A percentile compares a stretch with the other conserved stretches of the same genome.
These are phyloP conservation scores for Eupsittula cactorum DNA, from an alignment of 2,113 vertebrate species.

Conservation along the genomic window DNA sequence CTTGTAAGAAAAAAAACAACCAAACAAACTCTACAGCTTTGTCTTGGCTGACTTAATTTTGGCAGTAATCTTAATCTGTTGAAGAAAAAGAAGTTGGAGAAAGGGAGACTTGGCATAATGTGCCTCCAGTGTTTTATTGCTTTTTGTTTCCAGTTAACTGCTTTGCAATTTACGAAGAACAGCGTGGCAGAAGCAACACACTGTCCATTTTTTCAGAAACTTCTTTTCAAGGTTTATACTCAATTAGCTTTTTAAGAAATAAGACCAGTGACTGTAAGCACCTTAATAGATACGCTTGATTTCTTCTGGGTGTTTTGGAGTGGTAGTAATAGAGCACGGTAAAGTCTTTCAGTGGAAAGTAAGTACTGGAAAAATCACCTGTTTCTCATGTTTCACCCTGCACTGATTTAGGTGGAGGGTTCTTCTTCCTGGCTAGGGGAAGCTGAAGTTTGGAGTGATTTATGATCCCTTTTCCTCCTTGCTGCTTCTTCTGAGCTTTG, in stretches of 20 bases:
- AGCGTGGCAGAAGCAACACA: neutral
- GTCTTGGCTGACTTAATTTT: neutral
- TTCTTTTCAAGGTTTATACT: neutral
- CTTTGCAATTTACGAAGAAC: neutral
- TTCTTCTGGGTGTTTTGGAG: neutral
- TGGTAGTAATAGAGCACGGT: neutral
- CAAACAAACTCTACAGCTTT: neutral
- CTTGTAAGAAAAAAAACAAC: neutral
- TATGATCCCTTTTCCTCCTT: neutral
- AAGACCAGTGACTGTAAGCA: neutral
- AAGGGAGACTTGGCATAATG: neutral
- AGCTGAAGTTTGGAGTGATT: neutral
- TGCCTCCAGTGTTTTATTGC: neutral
- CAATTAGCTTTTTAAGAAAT: neutral
- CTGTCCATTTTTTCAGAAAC: neutral
- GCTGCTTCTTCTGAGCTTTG: neutral
- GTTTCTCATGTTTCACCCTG: rapidly evolving
- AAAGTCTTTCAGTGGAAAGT: neutral
- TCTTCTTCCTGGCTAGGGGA: neutral
- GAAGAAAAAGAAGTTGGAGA: neutral
- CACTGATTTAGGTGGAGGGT: neutral
- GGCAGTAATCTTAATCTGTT: neutral
- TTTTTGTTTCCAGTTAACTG: neutral
- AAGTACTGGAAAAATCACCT: neutral
- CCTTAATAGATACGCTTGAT: neutral